Conservation (phyloP, 1,140 invertebrate genomes). For the Pseudomyrmex cubaensis region DNA sequence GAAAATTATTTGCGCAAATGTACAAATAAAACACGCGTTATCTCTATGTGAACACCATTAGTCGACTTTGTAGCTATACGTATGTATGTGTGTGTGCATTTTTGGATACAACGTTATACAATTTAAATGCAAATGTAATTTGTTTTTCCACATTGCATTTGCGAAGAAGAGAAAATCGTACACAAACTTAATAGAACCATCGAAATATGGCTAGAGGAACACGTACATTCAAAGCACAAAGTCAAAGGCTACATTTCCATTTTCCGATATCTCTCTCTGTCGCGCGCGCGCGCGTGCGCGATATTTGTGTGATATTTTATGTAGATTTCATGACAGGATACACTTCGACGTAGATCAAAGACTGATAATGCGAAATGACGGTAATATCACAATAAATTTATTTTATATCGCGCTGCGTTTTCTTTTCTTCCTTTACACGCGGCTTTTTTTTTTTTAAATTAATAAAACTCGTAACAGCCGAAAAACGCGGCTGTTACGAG, state of each 20-base stretch:
- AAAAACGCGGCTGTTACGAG: no score
- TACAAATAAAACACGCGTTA: not conserved
- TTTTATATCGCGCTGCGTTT: not conserved
- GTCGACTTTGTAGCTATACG: not conserved
- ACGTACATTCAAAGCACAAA: conserved; percentile 19
- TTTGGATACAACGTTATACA: conserved; percentile 16
- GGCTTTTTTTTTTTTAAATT: no score
- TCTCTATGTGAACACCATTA: not conserved
- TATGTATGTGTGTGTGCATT: no score
- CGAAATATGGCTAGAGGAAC: conserved; percentile 10
- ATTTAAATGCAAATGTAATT: conserved; percentile 43
- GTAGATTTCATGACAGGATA: conserved; percentile 7
- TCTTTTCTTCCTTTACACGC: not conserved
- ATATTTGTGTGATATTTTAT: conserved; percentile 7
- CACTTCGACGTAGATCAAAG: not conserved
- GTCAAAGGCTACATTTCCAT: conserved; percentile 29
- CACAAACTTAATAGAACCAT: conserved; percentile 31
- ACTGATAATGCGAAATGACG: conserved; percentile 18
- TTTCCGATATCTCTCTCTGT: conserved; percentile 22
- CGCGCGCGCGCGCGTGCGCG: not conserved
- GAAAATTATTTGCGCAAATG: not conserved
- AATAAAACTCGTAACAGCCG: no score
- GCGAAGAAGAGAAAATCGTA: not conserved
- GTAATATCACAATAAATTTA: not conserved
- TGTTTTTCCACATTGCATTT: conserved; percentile 18